Base-by-base conservation (phyloP, 2,113 vertebrate species). In the Psammodynastes pulverulentus region DNA sequence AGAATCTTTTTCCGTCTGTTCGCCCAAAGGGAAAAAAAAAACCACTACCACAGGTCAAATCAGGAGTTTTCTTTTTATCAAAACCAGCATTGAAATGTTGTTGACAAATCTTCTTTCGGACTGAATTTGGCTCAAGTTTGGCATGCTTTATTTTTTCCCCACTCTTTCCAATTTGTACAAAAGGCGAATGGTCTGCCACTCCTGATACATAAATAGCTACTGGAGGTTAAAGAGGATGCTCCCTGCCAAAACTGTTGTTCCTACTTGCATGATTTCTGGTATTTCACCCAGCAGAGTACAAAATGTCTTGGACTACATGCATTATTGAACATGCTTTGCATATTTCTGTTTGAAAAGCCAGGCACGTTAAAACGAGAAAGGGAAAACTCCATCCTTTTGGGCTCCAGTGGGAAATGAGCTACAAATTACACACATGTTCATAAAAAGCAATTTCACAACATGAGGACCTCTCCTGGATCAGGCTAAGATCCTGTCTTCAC, bases 91-190 rank as follows among this genome's bases (percentile, higher is more conserved):
- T 91, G 95, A 95, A 93, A 95, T 87, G 84, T 79, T 91, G 51
- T 94, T 92, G 93, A 95, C 95, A 79, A 96, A 96, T 96, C 92
- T 46, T 34, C 93, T 94, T 89, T 94, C 94, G 86, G 79, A 9
- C 53, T 86, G 46, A 89, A 86, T 91, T 52, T 93, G 72, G 86
- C 87, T 85, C 45, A 56, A 51, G 53, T 62, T 91, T 67, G 45
- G 53, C 45, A 51, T 91, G 89, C 92, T 95, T 91, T 95, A 43
- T 79, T 79, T 79, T 79, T 79, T 93, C 94, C 94, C 94, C 79
- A 49, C 24, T 95, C 72, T 88, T 89, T 94, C 51, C 91, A 93
- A 92, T 90, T 9, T 87, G 86, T 94, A 58, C 87, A 89, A 91
- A 93, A 95, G 95, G 93, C 72, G 26, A 94, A 93, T 29, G 45